Evolutionary conservation across 2,113 vertebrate species (phyloP), one percentile per base, ranked within the genome.

Genomic region (Hemicordylus capensis): DNA sequence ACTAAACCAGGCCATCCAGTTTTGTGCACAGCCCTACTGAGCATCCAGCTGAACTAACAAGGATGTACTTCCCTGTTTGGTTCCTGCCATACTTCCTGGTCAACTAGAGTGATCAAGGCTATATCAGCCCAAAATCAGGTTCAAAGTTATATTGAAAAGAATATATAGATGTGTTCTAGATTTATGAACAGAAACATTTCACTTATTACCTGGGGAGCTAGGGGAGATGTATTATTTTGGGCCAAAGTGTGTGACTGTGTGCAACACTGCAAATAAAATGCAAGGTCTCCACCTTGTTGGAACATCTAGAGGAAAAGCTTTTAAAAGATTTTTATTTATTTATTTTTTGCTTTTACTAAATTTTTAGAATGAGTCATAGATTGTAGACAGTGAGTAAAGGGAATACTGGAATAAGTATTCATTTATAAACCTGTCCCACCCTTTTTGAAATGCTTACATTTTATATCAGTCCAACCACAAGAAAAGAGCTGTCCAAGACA

Each of bases 301-400:
- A 42, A 76, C 24, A 1, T 66, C 48, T 66, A 11, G 6, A 20
- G 28, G 72, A 56, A 76, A 26, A 28, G 26, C n/a, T 76, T 78
- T 46, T 74, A 37, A 37, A 48, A n/a, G 12, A 9, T 51, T 37
- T 72, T 11, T 6, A 11, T 51, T 42, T n/a, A 20, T 14, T 61
- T 66, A 19, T 44, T 46, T 75, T 12, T 48, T 19, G 4, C 17
- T 20, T 19, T 59, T 78, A 46, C 61, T 78, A 26, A 56, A 58
- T 77, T 28, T 85, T 72, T 39, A 73, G 56, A 39, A 14, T 85
- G 67, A 80, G 42, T 80, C 76, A 80, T 4, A 80, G 31, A 63
- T 72, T 63, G 54, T 48, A 85, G 84, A 72, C 75, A 85, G 67
- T 63, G 67, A 73, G 76, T 80, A 79, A 73, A 79, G 54, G 78